These are phyloP conservation scores for Cynodonichthys magdalenae DNA, from an alignment of 2,797 vertebrate species.

Conservation along the genomic window DNA sequence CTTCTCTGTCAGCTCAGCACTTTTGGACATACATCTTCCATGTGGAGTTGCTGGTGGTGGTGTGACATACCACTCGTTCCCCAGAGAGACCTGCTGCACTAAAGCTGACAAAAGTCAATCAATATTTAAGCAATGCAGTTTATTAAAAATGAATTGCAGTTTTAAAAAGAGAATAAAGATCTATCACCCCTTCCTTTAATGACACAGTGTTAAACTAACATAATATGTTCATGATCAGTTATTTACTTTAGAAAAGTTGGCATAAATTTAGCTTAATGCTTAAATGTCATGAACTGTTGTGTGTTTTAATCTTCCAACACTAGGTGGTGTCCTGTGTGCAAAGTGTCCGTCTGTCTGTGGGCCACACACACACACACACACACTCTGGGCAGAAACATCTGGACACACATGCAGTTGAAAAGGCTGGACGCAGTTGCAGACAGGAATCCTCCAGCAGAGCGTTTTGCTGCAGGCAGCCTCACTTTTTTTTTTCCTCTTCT, in stretches of 20 bases:
- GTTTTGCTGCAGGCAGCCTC: slow-evolving; percentile 46
- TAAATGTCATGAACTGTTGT: neutral
- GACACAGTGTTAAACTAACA: too few relatives aligned
- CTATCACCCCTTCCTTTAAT: too few relatives aligned
- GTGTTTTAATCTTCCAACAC: slow-evolving; percentile 32
- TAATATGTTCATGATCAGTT: too few relatives aligned
- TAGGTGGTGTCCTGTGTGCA: slow-evolving; percentile 52
- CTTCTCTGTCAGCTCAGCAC: slow-evolving; percentile 83
- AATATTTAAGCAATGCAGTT: too few relatives aligned
- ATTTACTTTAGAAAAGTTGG: neutral
- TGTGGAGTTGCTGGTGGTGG: slow-evolving; percentile 43
- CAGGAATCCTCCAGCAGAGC: slow-evolving; percentile 52
- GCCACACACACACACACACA: slow-evolving; percentile 18
- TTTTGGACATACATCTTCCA: slow-evolving; percentile 75
- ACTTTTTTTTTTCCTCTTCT: slow-evolving; percentile 51
- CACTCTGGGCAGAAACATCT: slow-evolving; percentile 62
- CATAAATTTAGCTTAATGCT: neutral
- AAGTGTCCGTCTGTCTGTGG: slow-evolving; percentile 2
- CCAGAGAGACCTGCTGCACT: slow-evolving; percentile 4
- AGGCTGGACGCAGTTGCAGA: slow-evolving; percentile 65
- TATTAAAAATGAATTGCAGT: too few relatives aligned
- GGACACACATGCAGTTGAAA: slow-evolving; percentile 54
- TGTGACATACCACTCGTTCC: slow-evolving; percentile 57
- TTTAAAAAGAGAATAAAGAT: too few relatives aligned
- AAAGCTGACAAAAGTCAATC: too few relatives aligned